A percentile compares a stretch with the other conserved stretches of the same genome.
These are phyloP conservation scores for Mythimna vitellina DNA, from an alignment of 2,888 invertebrate species.

Conservation along the genomic window DNA sequence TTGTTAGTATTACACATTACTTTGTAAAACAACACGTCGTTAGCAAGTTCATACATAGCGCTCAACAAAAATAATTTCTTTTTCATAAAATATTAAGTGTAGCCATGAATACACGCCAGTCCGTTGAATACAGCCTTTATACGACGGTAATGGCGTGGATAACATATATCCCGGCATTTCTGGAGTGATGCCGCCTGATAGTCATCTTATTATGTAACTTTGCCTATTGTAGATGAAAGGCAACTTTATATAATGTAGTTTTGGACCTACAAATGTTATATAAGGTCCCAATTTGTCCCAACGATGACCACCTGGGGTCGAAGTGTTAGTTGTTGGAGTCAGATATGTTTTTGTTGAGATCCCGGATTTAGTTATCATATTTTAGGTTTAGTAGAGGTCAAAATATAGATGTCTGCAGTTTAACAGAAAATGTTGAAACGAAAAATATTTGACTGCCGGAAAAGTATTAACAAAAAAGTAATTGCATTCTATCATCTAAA, in stretches of 20 bases:
- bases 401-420: not conserved
- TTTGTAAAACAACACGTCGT: constrained; percentile 37
- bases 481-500: constrained; percentile 4
- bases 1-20: constrained; percentile 16
- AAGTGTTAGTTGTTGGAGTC: constrained; percentile 1
- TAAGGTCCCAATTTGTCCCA: constrained; percentile 38
- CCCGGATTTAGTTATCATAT: not conserved
- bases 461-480: constrained; percentile 19
- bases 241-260: constrained; percentile 33
- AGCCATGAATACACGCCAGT: constrained; percentile 60
- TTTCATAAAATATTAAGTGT: constrained; percentile 58
- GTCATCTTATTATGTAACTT: constrained; percentile 59
- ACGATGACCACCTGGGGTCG: constrained; percentile 32
- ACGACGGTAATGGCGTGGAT: constrained; percentile 67
- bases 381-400: not conserved
- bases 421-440: not conserved
- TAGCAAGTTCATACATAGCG: constrained; percentile 30
- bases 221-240: constrained; percentile 46
- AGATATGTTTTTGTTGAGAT: constrained; percentile 21
- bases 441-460: not conserved
- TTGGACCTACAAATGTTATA: constrained; percentile 17
- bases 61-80: constrained; percentile 52
- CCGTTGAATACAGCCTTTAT: constrained; percentile 64
- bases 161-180: constrained; percentile 57
- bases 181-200: constrained; percentile 57